Evolutionary conservation across 2,888 invertebrate genomes (phyloP), one percentile per base, ranked within the genome.

Genomic region (Ophonus ardosiacus): DNA sequence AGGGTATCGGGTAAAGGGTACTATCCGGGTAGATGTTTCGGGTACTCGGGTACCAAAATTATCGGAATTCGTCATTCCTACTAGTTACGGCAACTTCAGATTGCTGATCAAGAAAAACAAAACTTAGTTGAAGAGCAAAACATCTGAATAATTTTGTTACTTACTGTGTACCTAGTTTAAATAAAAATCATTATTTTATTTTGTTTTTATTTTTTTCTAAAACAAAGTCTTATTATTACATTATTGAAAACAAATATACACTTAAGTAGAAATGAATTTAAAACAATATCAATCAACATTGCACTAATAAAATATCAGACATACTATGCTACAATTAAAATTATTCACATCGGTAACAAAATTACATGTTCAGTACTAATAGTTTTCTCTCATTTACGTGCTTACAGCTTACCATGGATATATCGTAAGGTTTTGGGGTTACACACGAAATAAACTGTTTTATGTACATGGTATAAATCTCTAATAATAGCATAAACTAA

Each of bases 281-380:
- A 83, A 84, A 83, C 83, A 83, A 84, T 84, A 84, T 84, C 78
- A 83, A 84, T 84, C 78, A 83, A 65, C 82, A 82, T 82, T 74
- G 61, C 57, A 82, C 68, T 82, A 68, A 74, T 56, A 84, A 84
- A 84, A 65, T 78, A 63, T 78, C 84, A 84, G 78, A 78, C 84
- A 24, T 61, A 65, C 78, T 84, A 84, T 31, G 8, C 68, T 81
- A 68, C n/a, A 56, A 81, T 78, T 43, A 78, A 51, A 51, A 51
- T 51, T 65, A 38, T 51, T 63, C 24, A 40, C 10, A 84, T 38
- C 78, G 84, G 76, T 84, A 84, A 84, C 84, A 84, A 76, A 83
- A 43, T 80, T 15, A 74, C 43, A 43, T 18, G 18, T 43, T 43
- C 7, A 31, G 38, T 65, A 13, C 40, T 71, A 43, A 71, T 17